Conservation (phyloP, 2,113 vertebrate genomes). For the Nothobranchius kuhntae region DNA sequence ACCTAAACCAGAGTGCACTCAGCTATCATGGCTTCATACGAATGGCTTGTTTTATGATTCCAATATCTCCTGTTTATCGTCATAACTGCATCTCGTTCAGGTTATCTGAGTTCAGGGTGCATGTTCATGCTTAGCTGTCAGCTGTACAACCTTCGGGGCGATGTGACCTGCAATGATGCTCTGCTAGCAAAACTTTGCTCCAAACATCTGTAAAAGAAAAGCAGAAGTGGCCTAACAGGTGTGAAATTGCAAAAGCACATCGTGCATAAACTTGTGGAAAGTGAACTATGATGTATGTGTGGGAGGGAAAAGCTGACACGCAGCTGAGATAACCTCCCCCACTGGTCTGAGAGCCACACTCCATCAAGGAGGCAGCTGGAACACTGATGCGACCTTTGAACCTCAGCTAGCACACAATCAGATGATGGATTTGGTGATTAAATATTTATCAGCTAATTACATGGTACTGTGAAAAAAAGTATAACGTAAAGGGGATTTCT, state of each 20-base stretch:
- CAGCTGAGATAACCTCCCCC: slow-evolving; percentile 78
- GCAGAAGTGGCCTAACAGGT: slow-evolving; percentile 64
- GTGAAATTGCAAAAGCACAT: slow-evolving; percentile 66
- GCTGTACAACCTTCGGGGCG: slow-evolving; percentile 44
- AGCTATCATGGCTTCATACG: background rate
- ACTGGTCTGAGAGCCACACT: slow-evolving; percentile 62
- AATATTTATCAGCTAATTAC: slow-evolving; percentile 71
- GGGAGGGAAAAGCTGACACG: slow-evolving; percentile 38
- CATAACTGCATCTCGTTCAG: slow-evolving; percentile 19
- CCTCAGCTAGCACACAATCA: slow-evolving; percentile 63
- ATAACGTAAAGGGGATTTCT: too few relatives aligned
- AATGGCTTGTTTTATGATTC: slow-evolving; percentile 5
- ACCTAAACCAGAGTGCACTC: background rate
- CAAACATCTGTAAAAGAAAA: slow-evolving; percentile 60
- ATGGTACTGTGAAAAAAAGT: too few relatives aligned
- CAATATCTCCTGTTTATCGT: slow-evolving; percentile 7
- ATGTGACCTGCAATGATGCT: slow-evolving; percentile 58
- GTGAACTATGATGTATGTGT: slow-evolving; percentile 33
- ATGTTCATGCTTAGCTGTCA: slow-evolving; percentile 39
- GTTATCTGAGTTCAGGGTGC: slow-evolving; percentile 60
- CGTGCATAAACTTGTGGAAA: slow-evolving; percentile 27
- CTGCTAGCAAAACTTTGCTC: slow-evolving; percentile 23
- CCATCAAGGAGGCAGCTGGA: slow-evolving; percentile 70
- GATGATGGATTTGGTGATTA: slow-evolving; percentile 57
- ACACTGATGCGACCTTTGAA: slow-evolving; percentile 68